Evolutionary conservation across 2,888 invertebrate genomes (phyloP), one percentile per base, ranked within the genome.

Genomic region (Drosophila phalerata): DNA sequence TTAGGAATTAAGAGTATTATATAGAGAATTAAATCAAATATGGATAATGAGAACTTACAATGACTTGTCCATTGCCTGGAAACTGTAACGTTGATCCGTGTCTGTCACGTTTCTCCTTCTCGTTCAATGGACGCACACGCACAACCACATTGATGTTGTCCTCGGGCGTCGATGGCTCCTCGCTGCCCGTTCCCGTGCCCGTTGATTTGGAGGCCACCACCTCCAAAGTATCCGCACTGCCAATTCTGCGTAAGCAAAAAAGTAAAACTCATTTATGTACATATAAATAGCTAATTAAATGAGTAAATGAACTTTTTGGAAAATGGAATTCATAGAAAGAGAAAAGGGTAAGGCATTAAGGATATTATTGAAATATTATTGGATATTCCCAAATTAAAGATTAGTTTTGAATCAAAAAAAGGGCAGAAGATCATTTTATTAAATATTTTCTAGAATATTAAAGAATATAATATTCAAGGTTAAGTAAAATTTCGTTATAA

Each of bases 71-170:
- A 90, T 96, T 96, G 48, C 98, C 98, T 0, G 98, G 97, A 93
- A 97, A 98, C 89, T 96, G 96, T 43, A 97, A 93, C 52, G 96
- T 94, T 77, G 94, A 93, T 4, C 94, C 94, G 86, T 97, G 96
- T 13, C 94, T 94, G 22, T 94, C 93, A 67, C 95, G 94, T 19
- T 94, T 93, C 92, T 98, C 98, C 90, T 95, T 96, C 0, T 94
- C 94, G 91, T 94, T 96, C 0, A 97, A 93, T 0, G 98, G 98
- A 17, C 98, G 94, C 0, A 98, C 97, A 91, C 98, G 87, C 73
- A 98, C 96, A 32, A 97, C 97, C 10, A 98, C 98, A 91, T 97
- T 97, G 86, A 97, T 97, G 89, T 97, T 97, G 91, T 97, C 97
- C 87, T 97, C 96, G 28, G 92, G 92, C 22, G 92, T 92, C 17